Base-by-base conservation (phyloP, 2,888 invertebrate species). In the Pilophorus perplexus region DNA sequence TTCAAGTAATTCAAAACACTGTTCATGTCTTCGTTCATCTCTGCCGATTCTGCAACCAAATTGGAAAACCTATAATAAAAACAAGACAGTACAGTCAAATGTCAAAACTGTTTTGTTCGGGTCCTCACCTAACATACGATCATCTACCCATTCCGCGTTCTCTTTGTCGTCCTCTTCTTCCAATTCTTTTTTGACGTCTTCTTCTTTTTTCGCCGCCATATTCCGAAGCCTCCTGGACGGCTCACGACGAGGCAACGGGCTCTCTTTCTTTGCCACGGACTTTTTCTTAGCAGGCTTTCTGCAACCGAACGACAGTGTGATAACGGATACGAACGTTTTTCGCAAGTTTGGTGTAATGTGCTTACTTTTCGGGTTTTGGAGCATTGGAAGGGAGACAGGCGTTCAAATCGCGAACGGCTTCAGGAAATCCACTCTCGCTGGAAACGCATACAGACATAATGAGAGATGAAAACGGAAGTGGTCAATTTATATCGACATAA, bases 211-310 rank as follows among this genome's bases (percentile, higher is more conserved):
- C 5, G 46, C 46, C 12, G 23, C 46, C 23, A 46, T 4, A 12
- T 46, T 46, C 12, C 46, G 23, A n/a, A 46, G 14, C 8, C 46
- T 46, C 25, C 46, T 46, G 23, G 46, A 46, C 8, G 46, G 46
- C 46, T 46, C 46, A 8, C 46, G 46, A 22, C 2, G 22, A 46
- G 46, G 46, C 23, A 46, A 14, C n/a, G n/a, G n/a, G n/a, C n/a
- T n/a, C n/a, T n/a, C n/a, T n/a, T n/a, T n/a, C n/a, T n/a, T n/a
- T n/a, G n/a, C n/a, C n/a, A n/a, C n/a, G n/a, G n/a, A n/a, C n/a
- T n/a, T n/a, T n/a, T n/a, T n/a, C n/a, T n/a, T n/a, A n/a, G n/a
- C n/a, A n/a, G n/a, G n/a, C n/a, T n/a, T n/a, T n/a, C n/a, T n/a
- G n/a, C n/a, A n/a, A n/a, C n/a, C n/a, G n/a, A n/a, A n/a, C n/a